Base-by-base conservation (phyloP, 2,888 invertebrate genomes). In the Tubulanus polymorphus region DNA sequence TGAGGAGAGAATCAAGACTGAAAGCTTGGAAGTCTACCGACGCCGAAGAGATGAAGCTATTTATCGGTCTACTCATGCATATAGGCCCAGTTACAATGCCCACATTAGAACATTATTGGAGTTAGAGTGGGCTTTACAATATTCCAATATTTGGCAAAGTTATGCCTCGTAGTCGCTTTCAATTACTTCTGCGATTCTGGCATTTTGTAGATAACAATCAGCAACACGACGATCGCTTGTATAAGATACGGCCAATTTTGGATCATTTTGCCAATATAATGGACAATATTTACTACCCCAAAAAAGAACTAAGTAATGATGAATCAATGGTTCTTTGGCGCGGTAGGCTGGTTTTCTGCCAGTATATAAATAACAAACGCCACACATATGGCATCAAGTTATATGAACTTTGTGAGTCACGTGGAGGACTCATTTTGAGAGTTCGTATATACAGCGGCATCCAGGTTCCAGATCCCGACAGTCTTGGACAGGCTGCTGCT, bases 271-370 rank as follows among this genome's bases (percentile, higher is more conserved):
- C 48, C 37, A 20, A 51, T 3, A 30, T 26, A 3, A 51, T 54
- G 57, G 23, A 23, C 20, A n/a, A 26, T 23, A 48, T 51, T 12
- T 57, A 51, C 47, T 54, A 54, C 29, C 54, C 54, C 2, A 28
- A n/a, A 12, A 41, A 28, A 29, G 54, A 57, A 12, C 18, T 57
- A 20, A 37, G 41, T 25, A 55, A 48, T 47, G 57, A 54, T 37
- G 54, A 57, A 41, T 57, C 54, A 28, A 57, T 55, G 57, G 57
- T 57, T 2, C 37, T 57, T 18, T 57, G 57, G 54, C 47, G 54
- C 8, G 54, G 54, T 2, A 32, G 53, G n/a, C 35, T 54, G 18
- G 18, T 57, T 20, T 57, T 54, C 27, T 32, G 51, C 3, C 55
- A 55, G 23, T 56, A 53, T 28, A 41, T 41, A 3, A 41, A 41